phyloP scores from a whole-genome alignment of 2,888 invertebrate species.

The Agapostemon virescens region DNA sequence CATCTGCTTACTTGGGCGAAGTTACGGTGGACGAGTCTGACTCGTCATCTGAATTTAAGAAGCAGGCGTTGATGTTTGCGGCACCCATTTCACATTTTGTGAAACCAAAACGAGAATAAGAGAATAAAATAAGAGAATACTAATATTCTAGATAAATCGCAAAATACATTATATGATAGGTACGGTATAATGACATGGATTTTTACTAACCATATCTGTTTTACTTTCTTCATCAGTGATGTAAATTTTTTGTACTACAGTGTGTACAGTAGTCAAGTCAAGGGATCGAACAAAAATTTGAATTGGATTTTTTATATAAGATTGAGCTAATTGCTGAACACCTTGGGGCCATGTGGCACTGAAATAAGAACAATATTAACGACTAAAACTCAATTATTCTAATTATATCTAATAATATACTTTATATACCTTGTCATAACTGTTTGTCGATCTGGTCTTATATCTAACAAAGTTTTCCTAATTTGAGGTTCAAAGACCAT shows the following conservation, averaged over 20 bases:
- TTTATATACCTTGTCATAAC: slow-evolving; percentile 91
- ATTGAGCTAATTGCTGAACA: slow-evolving; percentile 91
- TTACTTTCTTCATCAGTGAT: slow-evolving; percentile 89
- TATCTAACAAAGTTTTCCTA: slow-evolving; percentile 88
- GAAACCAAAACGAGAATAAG: too few relatives aligned
- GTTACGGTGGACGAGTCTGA: too few relatives aligned
- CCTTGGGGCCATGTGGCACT: slow-evolving; percentile 97
- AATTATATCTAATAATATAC: not conserved
- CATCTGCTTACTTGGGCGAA: too few relatives aligned
- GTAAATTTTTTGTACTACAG: slow-evolving; percentile 90
- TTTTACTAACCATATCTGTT: slow-evolving; percentile 82
- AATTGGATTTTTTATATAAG: slow-evolving; percentile 94
- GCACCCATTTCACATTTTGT: too few relatives aligned
- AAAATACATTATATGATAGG: not conserved
- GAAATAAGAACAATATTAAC: slow-evolving; percentile 10
- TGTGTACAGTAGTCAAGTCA: slow-evolving; percentile 94
- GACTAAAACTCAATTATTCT: not conserved
- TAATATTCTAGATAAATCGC: not conserved
- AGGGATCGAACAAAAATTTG: slow-evolving; percentile 94
- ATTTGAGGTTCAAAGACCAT: slow-evolving; percentile 95
- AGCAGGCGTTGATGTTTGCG: too few relatives aligned
- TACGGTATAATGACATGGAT: not conserved
- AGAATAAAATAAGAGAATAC: slow-evolving; percentile 60
- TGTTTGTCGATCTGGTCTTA: slow-evolving; percentile 95
- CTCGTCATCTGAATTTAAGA: too few relatives aligned